Percentiles rank a stretch among this genome's conserved stretches.
These are phyloP conservation scores for Phthorimaea operculella DNA, from an alignment of 1,140 invertebrate genomes.

Conservation along the genomic window DNA sequence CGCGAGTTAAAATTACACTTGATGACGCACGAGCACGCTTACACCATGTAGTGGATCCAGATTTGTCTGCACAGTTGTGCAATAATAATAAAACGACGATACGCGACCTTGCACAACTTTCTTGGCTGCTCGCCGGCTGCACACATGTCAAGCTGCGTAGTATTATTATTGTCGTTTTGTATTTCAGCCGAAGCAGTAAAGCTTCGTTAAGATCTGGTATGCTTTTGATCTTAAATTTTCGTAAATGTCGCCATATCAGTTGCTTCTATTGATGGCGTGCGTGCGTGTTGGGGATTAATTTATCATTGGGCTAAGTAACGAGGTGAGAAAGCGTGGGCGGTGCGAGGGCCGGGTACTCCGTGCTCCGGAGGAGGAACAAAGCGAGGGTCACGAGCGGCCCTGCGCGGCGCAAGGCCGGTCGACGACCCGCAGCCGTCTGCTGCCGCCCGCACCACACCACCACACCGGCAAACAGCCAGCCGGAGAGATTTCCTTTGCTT, in stretches of 20 bases:
- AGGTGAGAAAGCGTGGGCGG: slow-evolving; percentile 18
- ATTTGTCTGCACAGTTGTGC: slow-evolving; percentile 54
- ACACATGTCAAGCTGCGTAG: not conserved
- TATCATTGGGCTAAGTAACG: slow-evolving; percentile 8
- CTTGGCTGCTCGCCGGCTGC: slow-evolving; percentile 39
- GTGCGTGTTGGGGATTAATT: not conserved
- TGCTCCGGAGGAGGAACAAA: slow-evolving; percentile 34
- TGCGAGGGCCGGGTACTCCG: slow-evolving; percentile 3
- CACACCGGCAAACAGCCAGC: slow-evolving; percentile 24
- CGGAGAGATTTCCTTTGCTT: slow-evolving; percentile 27
- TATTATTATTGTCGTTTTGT: not conserved
- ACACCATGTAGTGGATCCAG: slow-evolving; percentile 40
- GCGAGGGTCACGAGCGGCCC: slow-evolving; percentile 49
- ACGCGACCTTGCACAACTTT: slow-evolving; percentile 57
- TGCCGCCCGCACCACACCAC: slow-evolving; percentile 38
- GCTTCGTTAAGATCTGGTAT: not conserved
- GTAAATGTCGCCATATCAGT: not conserved
- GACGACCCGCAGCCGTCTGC: slow-evolving; percentile 45
- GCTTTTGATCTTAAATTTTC: not conserved
- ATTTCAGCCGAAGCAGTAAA: not conserved
- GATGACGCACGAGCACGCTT: slow-evolving; percentile 55
- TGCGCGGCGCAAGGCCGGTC: slow-evolving; percentile 61
- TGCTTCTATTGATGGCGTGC: not conserved
- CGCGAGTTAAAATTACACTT: slow-evolving; percentile 53
- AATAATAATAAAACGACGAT: slow-evolving; percentile 51